A percentile compares a stretch with the other conserved stretches of the same genome.
These are phyloP conservation scores for Zelleria hepariella DNA, from an alignment of 2,888 invertebrate species.

Conservation along the genomic window DNA sequence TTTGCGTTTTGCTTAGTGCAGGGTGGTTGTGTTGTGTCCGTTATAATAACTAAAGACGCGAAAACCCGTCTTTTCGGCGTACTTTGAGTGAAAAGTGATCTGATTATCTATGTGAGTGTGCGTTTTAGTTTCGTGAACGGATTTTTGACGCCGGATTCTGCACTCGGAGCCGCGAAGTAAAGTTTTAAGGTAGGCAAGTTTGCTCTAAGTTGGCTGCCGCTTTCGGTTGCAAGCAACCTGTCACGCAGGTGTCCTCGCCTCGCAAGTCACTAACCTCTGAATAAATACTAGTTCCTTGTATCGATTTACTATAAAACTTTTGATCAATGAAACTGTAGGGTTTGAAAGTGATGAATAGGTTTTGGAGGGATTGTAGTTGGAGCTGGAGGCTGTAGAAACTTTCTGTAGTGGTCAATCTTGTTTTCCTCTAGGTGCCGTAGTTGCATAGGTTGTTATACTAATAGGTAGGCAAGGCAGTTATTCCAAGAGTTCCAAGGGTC, in stretches of 20 bases:
- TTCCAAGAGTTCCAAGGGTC: too few relatives aligned
- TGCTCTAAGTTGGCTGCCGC: conserved; percentile 35
- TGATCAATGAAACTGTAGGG: neutral
- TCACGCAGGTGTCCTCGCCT: conserved; percentile 67
- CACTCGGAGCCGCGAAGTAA: conserved; percentile 16
- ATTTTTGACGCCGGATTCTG: conserved; percentile 20
- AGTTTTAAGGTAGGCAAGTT: conserved; percentile 35
- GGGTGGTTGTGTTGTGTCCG: conserved; percentile 26
- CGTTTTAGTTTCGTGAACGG: conserved; percentile 28
- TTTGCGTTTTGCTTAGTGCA: conserved; percentile 11
- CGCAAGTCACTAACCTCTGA: conserved; percentile 13
- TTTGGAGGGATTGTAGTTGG: too few relatives aligned
- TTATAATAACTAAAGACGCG: conserved; percentile 41
- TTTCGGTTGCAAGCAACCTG: conserved; percentile 60
- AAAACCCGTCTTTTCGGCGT: conserved; percentile 46
- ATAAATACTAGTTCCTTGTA: conserved; percentile 13
- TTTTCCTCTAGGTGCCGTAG: too few relatives aligned
- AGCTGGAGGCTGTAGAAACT: too few relatives aligned
- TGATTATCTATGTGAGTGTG: conserved; percentile 25
- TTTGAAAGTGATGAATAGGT: neutral
- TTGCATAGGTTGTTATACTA: too few relatives aligned
- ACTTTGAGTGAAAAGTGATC: conserved; percentile 33
- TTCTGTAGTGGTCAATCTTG: too few relatives aligned
- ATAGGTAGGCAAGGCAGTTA: too few relatives aligned
- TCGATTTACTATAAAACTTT: conserved; percentile 10